These are phyloP conservation scores for Caenorhabditis latens DNA, from an alignment of 1,140 invertebrate species.

Conservation along the genomic window DNA sequence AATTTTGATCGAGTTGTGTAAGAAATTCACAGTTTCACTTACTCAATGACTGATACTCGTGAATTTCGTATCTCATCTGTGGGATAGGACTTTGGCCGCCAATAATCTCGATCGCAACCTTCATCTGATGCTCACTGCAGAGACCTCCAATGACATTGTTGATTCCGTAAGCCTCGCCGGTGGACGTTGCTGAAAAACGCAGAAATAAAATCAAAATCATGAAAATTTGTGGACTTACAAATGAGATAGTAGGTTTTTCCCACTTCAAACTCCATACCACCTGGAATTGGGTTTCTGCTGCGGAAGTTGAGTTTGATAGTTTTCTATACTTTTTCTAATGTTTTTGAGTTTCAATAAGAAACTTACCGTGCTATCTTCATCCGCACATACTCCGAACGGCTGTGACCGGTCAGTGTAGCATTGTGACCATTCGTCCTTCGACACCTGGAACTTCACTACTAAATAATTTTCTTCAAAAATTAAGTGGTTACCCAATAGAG, in stretches of 20 bases:
- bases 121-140: background rate
- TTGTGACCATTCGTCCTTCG: background rate
- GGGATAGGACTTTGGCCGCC: background rate
- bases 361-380: background rate
- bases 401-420: background rate
- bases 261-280: background rate
- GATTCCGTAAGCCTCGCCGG: background rate
- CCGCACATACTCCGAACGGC: background rate
- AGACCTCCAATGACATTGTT: background rate
- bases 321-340: background rate
- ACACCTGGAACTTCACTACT: background rate
- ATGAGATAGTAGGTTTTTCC: conserved; percentile 10
- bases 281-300: background rate
- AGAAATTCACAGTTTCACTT: too few relatives aligned
- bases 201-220: background rate
- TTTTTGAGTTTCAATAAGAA: background rate
- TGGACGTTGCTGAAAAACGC: background rate
- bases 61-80: background rate
- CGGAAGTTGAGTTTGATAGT: background rate
- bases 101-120: background rate
- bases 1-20: too few relatives aligned
- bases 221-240: background rate
- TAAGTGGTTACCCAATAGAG: background rate
- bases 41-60: background rate
- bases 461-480: background rate